Conservation (phyloP, 2,888 invertebrate genomes). For the Rotaria sp. region DNA sequence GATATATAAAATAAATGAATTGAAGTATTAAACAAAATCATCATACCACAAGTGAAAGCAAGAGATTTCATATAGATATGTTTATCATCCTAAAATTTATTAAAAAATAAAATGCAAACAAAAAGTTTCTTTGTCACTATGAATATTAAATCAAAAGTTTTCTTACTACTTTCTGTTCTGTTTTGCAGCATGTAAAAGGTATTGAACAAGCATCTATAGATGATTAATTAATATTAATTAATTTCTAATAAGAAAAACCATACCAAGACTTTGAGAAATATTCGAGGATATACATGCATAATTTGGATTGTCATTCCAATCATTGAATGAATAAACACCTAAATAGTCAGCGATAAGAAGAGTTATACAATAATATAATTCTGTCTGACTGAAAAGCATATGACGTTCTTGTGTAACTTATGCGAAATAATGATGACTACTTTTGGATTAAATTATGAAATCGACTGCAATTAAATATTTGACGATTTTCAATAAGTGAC, state of each 20-base stretch:
- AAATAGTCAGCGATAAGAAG: not conserved
- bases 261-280: not conserved
- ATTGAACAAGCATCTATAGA: not conserved
- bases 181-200: conserved; percentile 9
- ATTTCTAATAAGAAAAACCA: not conserved
- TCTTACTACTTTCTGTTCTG: not conserved
- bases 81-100: not conserved
- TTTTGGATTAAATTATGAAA: no score
- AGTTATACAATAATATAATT: no score
- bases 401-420: no score
- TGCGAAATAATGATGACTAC: no score
- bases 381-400: no score
- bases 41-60: not conserved
- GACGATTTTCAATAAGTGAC: no score
- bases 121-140: no score
- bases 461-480: no score
- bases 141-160: not conserved
- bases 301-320: conserved; percentile 17
- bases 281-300: not conserved
- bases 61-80: no score
- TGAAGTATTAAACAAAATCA: no score
- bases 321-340: conserved; percentile 2
- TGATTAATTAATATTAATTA: not conserved
- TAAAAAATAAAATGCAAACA: not conserved
- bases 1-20: not conserved